phyloP scores from a whole-genome alignment of 2,888 invertebrate genomes.

The Epistrophella euchroma region DNA sequence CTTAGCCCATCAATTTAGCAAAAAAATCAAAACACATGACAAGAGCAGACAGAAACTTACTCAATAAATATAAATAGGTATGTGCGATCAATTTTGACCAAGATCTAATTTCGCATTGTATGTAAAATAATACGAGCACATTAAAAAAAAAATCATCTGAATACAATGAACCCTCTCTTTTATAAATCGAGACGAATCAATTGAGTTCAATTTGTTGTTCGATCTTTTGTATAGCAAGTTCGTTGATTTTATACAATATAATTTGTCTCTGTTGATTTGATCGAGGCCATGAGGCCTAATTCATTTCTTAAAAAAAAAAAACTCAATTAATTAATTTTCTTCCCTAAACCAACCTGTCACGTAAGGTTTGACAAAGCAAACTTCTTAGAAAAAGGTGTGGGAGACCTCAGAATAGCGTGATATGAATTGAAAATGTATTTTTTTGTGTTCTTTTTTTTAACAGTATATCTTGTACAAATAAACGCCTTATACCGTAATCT shows the following conservation, averaged over 20 bases:
- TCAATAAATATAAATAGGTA: not conserved
- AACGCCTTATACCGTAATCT: constrained; percentile 57
- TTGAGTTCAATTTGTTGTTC: constrained; percentile 66
- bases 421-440: constrained; percentile 48
- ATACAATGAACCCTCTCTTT: constrained; percentile 64
- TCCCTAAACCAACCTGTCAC: not conserved
- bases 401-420: constrained; percentile 55
- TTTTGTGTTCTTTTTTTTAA: constrained; percentile 13
- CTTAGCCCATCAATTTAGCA: constrained; percentile 44
- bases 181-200: constrained; percentile 63
- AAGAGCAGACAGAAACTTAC: not conserved
- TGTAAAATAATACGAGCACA: not conserved
- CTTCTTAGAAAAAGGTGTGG: constrained; percentile 25
- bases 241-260: not conserved
- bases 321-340: not conserved
- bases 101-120: constrained; percentile 25
- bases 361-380: not conserved
- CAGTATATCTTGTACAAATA: constrained; percentile 37
- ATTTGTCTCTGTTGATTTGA: constrained; percentile 3
- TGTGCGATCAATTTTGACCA: constrained; percentile 27
- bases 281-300: constrained; percentile 5
- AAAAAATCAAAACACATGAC: constrained; percentile 39
- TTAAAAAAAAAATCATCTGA: constrained; percentile 34
- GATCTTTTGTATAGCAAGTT: constrained; percentile 42
- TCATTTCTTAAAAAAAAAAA: not conserved